phyloP scores from a whole-genome alignment of 1,140 invertebrate species.

The Sitobion miscanthi region DNA sequence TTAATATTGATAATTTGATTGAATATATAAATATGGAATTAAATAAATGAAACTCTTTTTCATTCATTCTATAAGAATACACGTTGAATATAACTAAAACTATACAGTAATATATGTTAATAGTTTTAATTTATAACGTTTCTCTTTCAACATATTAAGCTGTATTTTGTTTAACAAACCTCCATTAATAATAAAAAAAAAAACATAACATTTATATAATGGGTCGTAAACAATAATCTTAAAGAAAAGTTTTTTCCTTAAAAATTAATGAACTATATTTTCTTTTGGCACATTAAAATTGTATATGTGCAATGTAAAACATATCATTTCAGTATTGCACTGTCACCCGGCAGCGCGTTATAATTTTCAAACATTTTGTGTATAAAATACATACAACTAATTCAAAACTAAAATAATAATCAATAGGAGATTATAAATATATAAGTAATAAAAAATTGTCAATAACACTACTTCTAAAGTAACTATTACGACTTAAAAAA shows the following conservation, averaged over 20 bases:
- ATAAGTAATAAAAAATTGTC: not conserved
- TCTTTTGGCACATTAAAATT: not conserved
- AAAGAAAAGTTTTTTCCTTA: not conserved
- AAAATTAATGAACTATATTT: not conserved
- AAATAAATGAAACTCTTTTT: not conserved
- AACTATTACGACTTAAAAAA: not conserved
- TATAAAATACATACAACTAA: not conserved
- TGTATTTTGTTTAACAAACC: not conserved
- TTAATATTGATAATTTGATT: constrained; percentile 15
- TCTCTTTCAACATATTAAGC: not conserved
- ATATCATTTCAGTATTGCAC: not conserved
- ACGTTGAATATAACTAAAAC: not conserved
- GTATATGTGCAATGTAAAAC: not conserved
- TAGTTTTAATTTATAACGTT: not conserved
- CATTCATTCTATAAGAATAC: not conserved
- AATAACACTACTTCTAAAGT: not conserved
- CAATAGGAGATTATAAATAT: constrained; percentile 8
- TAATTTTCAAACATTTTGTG: not conserved
- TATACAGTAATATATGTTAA: not conserved
- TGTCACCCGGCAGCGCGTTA: constrained; percentile 27
- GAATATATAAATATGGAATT: not conserved
- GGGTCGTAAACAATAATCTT: no score
- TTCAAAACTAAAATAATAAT: constrained; percentile 12
- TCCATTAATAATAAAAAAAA: not conserved
- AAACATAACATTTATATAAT: not conserved